Evolutionary conservation across 2,888 invertebrate genomes (phyloP).

Genomic region (Leptarthrus brevirostris): DNA sequence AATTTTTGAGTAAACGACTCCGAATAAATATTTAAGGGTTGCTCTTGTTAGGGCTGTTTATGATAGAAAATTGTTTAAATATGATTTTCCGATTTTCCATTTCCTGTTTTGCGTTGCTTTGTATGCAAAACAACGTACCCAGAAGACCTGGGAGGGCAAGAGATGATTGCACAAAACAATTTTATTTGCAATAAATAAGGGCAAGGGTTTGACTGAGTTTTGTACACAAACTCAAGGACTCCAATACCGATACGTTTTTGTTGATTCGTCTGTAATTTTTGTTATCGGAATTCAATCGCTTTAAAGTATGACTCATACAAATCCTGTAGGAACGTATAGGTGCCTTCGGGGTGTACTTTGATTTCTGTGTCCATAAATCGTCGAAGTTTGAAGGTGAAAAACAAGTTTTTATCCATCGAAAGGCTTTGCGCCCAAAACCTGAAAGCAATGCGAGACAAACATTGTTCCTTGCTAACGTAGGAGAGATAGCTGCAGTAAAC

Average conservation of each 20-base stretch:
- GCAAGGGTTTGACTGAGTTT: background rate
- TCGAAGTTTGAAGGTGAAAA: slow-evolving; percentile 28
- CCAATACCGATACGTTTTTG: background rate
- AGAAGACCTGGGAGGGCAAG: background rate
- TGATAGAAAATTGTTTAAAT: slow-evolving; percentile 20
- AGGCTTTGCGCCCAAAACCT: background rate
- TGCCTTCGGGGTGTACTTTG: background rate
- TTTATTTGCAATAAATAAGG: slow-evolving; percentile 9
- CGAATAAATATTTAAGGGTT: slow-evolving; percentile 4
- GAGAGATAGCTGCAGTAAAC: background rate
- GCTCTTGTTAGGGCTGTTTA: slow-evolving; percentile 15
- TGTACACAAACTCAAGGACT: slow-evolving; percentile 2
- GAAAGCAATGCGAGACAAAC: background rate
- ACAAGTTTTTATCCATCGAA: slow-evolving; percentile 29
- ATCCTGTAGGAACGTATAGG: background rate
- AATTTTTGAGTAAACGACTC: slow-evolving; percentile 34
- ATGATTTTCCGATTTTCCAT: slow-evolving; percentile 5
- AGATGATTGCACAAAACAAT: background rate
- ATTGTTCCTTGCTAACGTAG: background rate
- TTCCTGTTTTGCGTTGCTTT: background rate
- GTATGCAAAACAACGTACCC: background rate
- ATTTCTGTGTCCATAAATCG: slow-evolving; percentile 16
- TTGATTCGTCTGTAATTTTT: background rate
- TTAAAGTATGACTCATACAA: slow-evolving; percentile 2
- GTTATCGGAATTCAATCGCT: slow-evolving; percentile 3